Evolutionary conservation across 2,888 invertebrate species (phyloP).

Genomic region (Nycteola revayana): DNA sequence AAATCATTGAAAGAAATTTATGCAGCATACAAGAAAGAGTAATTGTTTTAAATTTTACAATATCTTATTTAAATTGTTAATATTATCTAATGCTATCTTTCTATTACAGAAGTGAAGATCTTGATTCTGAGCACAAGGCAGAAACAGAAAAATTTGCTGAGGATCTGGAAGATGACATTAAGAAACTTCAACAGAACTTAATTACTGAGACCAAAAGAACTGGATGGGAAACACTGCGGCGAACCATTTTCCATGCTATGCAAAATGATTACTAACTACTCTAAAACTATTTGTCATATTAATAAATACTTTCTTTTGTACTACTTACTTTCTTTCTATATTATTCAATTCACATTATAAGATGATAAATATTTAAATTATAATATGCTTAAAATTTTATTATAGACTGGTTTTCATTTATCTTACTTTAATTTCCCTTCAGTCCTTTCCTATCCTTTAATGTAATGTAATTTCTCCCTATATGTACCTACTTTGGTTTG

Average conservation of each 20-base stretch:
- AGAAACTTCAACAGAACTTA: slow-evolving; percentile 59
- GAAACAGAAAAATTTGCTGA: slow-evolving; percentile 56
- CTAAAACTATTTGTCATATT: too few relatives aligned
- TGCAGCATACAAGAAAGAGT: slow-evolving; percentile 57
- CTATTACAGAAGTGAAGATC: slow-evolving; percentile 53
- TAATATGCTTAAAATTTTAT: too few relatives aligned
- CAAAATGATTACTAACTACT: slow-evolving; percentile 53
- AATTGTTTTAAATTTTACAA: slow-evolving; percentile 11
- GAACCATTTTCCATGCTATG: slow-evolving; percentile 64
- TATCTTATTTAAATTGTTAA: neutral
- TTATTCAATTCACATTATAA: too few relatives aligned
- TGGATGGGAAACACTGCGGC: slow-evolving; percentile 58
- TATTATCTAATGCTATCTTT: neutral
- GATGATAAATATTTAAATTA: too few relatives aligned
- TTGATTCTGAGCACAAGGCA: slow-evolving; percentile 51
- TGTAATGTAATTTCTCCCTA: too few relatives aligned
- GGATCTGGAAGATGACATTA: slow-evolving; percentile 61
- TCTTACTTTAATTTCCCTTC: too few relatives aligned
- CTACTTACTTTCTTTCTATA: too few relatives aligned
- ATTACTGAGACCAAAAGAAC: slow-evolving; percentile 61
- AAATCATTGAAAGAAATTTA: slow-evolving; percentile 56
- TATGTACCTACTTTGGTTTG: too few relatives aligned
- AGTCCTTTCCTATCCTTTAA: too few relatives aligned
- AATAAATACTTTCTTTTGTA: too few relatives aligned
- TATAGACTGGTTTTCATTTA: too few relatives aligned